These are phyloP conservation scores for Esperia sulphurella DNA, from an alignment of 2,888 invertebrate genomes.

Conservation along the genomic window DNA sequence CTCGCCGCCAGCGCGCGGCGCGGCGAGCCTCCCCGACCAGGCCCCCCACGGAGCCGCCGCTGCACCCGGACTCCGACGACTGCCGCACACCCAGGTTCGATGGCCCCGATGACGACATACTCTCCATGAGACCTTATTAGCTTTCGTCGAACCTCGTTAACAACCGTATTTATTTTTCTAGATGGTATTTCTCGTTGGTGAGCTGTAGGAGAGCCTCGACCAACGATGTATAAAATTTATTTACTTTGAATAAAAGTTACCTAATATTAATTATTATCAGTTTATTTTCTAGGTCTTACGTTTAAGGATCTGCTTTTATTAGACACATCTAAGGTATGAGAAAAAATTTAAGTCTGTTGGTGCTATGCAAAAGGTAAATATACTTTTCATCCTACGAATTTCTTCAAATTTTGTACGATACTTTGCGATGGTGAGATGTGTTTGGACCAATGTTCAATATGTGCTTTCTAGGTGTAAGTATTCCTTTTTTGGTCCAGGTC, in stretches of 20 bases:
- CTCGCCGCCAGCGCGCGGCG: conserved; percentile 28
- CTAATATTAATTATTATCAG: neutral
- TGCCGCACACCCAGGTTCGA: conserved; percentile 19
- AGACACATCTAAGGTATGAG: no score
- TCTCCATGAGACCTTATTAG: neutral
- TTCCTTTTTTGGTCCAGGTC: neutral
- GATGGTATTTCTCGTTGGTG: conserved; percentile 8
- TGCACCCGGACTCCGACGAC: conserved; percentile 20
- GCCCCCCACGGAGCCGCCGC: conserved; percentile 1
- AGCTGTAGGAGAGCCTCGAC: conserved; percentile 3
- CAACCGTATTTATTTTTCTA: conserved; percentile 5
- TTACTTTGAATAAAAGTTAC: neutral
- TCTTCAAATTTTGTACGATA: no score
- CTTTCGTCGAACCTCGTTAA: neutral
- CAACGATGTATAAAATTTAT: neutral
- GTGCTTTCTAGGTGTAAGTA: no score
- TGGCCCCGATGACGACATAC: conserved; percentile 22
- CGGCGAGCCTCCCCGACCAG: conserved; percentile 5
- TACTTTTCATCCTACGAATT: no score
- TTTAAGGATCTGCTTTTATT: no score
- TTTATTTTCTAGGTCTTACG: neutral
- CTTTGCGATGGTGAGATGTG: neutral
- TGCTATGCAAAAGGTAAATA: no score
- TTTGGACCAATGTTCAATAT: conserved; percentile 8
- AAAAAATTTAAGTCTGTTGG: no score